Base-by-base conservation (phyloP, 1,140 invertebrate genomes). In the Meloidogyne hapla region DNA sequence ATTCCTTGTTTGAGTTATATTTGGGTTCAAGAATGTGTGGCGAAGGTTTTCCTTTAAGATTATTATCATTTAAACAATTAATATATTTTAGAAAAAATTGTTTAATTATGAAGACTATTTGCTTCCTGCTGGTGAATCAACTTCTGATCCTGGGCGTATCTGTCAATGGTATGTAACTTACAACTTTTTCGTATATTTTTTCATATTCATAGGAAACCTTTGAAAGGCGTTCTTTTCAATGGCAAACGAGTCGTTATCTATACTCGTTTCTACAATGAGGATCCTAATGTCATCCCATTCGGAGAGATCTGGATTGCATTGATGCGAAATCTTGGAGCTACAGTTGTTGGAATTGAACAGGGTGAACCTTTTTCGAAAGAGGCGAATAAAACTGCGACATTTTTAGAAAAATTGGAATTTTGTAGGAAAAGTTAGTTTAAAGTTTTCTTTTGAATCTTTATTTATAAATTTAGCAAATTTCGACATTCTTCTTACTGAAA, bases 251-350 rank as follows among this genome's bases (percentile, higher is more conserved):
- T 83, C 28, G 42, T 61, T 9, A 69, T 82, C n/a, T 77, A 83
- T 45, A 77, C 80, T 2, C 45, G 23, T 25, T 21, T 33, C n/a
- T 15, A 68, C 25, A 72, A 76, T 15, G 23, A 79, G 33, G 67
- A 70, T 15, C 63, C 23, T 25, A 21, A 66, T 40, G 38, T 67
- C 45, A 67, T 61, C 61, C 69, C 26, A 63, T 85, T 86, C 63
- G 67, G 63, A n/a, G 70, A 85, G 28, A 85, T 85, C 45, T 85
- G 83, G 83, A 62, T 67, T 10, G 78, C 83, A 9, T 66, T 85
- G 13, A 21, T 87, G 18, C 61, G 65, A n/a, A 63, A 69, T 21
- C 74, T 87, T 25, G 83, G 83, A 56, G 83, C 83, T 21, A 74
- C 23, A 8, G 64, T 86, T 18, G 21, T 85, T 42, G 76, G 66